Evolutionary conservation across 2,888 invertebrate species (phyloP).

Genomic region (Drosophila pseudotalamancana): DNA sequence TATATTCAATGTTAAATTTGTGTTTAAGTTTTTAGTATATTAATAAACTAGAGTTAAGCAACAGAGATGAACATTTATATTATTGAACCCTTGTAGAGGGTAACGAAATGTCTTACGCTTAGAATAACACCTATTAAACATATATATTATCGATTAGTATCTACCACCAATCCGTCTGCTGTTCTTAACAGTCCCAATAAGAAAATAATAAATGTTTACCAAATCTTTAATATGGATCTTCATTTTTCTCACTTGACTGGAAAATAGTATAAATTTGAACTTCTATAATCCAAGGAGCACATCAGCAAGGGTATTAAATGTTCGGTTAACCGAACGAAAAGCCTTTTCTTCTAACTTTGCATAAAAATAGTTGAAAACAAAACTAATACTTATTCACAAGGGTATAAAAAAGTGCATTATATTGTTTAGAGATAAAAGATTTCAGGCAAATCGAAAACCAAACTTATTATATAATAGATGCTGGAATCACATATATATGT

Average conservation of each 20-base stretch:
- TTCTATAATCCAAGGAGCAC: too few species aligned
- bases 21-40: slow-evolving; percentile 13
- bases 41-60: neutral
- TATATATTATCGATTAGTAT: neutral
- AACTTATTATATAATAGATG: neutral
- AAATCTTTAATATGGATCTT: too few species aligned
- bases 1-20: slow-evolving; percentile 24
- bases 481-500: neutral
- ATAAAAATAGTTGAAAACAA: neutral
- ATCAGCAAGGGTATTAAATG: too few species aligned
- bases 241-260: too few species aligned
- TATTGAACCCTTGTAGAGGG: neutral
- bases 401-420: slow-evolving; percentile 38
- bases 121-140: neutral
- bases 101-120: neutral
- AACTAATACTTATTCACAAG: slow-evolving; percentile 27
- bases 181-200: too few species aligned
- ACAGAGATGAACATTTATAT: slow-evolving; percentile 11
- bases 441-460: neutral
- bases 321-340: too few species aligned
- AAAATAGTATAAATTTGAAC: too few species aligned
- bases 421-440: slow-evolving; percentile 7
- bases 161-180: too few species aligned
- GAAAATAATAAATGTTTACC: too few species aligned
- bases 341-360: too few species aligned